Conservation (phyloP, 2,888 invertebrate species). For the Meghimatium bilineatum region DNA sequence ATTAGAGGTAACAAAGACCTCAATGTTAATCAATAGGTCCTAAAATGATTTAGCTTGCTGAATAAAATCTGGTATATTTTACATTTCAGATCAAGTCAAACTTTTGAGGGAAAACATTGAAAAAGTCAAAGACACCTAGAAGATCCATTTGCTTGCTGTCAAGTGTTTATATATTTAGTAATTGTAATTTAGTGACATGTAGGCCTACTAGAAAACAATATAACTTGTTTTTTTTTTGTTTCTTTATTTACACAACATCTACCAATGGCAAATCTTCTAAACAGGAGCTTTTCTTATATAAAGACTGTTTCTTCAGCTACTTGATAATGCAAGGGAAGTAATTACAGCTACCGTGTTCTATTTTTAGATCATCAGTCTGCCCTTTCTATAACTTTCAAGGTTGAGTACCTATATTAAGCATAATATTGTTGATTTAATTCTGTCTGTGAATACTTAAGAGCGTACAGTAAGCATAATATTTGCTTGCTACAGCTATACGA, state of each 20-base stretch:
- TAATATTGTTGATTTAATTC: too few species aligned
- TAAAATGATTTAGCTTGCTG: too few species aligned
- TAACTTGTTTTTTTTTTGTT: neutral
- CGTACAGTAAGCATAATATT: too few species aligned
- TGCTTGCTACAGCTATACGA: too few species aligned
- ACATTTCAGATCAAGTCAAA: slow-evolving; percentile 67
- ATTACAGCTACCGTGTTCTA: neutral
- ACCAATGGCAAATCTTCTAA: neutral
- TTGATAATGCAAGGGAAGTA: neutral
- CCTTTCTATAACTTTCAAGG: too few species aligned
- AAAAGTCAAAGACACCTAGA: slow-evolving; percentile 58
- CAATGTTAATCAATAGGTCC: too few species aligned
- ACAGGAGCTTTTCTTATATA: neutral
- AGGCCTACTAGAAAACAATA: neutral
- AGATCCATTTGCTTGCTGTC: too few species aligned
- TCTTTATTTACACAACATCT: neutral
- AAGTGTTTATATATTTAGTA: neutral
- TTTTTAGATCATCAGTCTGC: neutral
- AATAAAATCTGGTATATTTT: neutral
- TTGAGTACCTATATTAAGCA: too few species aligned
- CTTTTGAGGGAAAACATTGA: slow-evolving; percentile 68
- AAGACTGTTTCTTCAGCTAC: neutral
- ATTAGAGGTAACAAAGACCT: too few species aligned
- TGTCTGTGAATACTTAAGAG: too few species aligned
- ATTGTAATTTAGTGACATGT: neutral